These are phyloP conservation scores for Aphelinus atriplicis DNA, from an alignment of 1,140 invertebrate genomes.

Conservation along the genomic window DNA sequence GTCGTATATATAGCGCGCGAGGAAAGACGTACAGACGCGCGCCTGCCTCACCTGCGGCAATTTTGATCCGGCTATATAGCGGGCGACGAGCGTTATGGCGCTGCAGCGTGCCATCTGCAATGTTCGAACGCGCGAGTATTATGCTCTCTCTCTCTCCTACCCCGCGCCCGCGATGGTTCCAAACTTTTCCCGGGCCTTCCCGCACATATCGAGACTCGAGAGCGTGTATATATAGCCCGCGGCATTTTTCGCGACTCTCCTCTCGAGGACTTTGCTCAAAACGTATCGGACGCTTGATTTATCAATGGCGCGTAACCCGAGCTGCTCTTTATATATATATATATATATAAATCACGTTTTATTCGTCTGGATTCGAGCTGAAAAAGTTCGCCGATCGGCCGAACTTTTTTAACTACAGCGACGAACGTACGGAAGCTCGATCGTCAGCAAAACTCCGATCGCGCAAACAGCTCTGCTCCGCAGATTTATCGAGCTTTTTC, in stretches of 20 bases:
- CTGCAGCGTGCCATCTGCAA: too few species aligned
- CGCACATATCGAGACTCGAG: not conserved
- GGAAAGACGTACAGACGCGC: too few species aligned
- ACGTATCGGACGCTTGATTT: slow-evolving; percentile 10
- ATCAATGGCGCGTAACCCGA: not conserved
- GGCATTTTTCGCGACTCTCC: slow-evolving; percentile 9
- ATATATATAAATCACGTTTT: slow-evolving; percentile 23
- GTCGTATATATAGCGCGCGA: too few species aligned
- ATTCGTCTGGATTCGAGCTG: not conserved
- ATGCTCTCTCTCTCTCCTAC: not conserved
- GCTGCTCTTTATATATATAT: slow-evolving; percentile 16
- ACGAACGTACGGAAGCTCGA: not conserved
- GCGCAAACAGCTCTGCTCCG: slow-evolving; percentile 6
- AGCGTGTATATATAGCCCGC: not conserved
- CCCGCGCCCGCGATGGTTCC: not conserved
- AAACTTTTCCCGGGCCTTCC: not conserved
- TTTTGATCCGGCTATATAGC: too few species aligned
- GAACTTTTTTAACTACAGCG: slow-evolving; percentile 9
- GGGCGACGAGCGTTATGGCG: too few species aligned
- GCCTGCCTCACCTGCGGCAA: too few species aligned
- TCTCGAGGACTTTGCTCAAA: slow-evolving; percentile 8
- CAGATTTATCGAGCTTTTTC: slow-evolving; percentile 14
- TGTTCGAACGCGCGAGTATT: too few species aligned
- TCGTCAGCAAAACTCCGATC: slow-evolving; percentile 15
- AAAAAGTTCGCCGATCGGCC: slow-evolving; percentile 2